Conservation (phyloP, 2,113 vertebrate species). For the Chaetura pelagica region DNA sequence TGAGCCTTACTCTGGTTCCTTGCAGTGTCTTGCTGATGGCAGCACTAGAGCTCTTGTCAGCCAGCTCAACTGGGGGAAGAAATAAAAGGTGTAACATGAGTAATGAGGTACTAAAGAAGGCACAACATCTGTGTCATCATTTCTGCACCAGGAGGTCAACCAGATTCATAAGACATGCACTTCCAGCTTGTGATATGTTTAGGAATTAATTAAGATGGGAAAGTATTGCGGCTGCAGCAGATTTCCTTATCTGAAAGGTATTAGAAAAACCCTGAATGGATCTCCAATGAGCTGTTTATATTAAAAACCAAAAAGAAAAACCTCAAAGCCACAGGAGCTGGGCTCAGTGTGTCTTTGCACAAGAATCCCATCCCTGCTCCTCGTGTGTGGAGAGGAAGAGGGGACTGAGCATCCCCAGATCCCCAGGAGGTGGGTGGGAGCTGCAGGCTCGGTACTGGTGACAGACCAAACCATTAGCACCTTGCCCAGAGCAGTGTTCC, state of each 20-base stretch:
- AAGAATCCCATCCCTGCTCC: accelerated
- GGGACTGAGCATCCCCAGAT: neutral
- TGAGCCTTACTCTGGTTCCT: neutral
- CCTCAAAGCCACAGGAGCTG: neutral
- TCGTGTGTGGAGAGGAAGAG: neutral
- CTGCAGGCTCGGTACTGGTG: neutral
- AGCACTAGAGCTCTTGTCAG: constrained; percentile 13
- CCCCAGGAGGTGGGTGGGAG: neutral
- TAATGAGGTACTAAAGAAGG: constrained; percentile 60
- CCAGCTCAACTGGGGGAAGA: neutral
- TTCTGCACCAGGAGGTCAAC: constrained; percentile 77
- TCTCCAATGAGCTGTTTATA: constrained; percentile 54
- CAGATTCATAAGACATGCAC: constrained; percentile 61
- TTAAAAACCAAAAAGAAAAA: neutral
- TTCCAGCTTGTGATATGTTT: constrained; percentile 72
- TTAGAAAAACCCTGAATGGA: constrained; percentile 63
- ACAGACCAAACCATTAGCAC: neutral
- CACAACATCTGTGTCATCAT: constrained; percentile 73
- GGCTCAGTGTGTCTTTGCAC: neutral
- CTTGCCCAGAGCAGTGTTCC: too few species aligned
- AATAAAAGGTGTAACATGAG: constrained; percentile 20
- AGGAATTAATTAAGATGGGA: constrained; percentile 76
- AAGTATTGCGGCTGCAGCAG: constrained; percentile 70
- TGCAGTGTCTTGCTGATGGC: neutral
- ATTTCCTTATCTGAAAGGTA: constrained; percentile 69